Evolutionary conservation across 2,888 invertebrate species (phyloP), one percentile per base, ranked within the genome.

Genomic region (Ichneumon xanthorius): DNA sequence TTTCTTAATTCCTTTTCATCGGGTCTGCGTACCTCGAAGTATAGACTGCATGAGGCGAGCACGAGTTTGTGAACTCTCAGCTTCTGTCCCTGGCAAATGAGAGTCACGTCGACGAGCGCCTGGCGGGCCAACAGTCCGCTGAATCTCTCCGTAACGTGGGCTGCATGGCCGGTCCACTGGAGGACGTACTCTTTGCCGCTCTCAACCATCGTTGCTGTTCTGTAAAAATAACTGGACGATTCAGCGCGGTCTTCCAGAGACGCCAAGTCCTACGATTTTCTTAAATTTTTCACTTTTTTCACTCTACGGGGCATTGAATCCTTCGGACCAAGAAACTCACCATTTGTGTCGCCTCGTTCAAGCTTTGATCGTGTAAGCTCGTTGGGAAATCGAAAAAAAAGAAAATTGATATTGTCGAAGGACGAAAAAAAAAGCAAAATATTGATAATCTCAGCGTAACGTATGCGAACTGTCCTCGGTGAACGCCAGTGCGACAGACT

Each of bases 51-150:
- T 11, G 97, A 96, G 80, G 97, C 97, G 85, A 97, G 94, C 85
- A 97, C 96, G 86, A 96, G 95, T 94, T 97, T 96, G 91, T 97
- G 97, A 68, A 97, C 97, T 92, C 96, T 96, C 89, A 97, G 95
- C 89, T 96, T 96, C 92, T 96, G 96, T 70, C 96, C 96, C 90
- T 96, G 96, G 92, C 97, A 97, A 95, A 96, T 96, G 67, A 97
- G 95, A 73, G 96, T 96, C 93, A 97, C 96, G 92, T 97, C 97
- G 61, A 97, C 97, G 86, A 97, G 94, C 82, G 96, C 96, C 92
- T 97, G 97, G 92, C 96, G 96, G 94, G 96, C 96, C 91, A 97
- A 95, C 61, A 97, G 94, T 91, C 96, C 96, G 86, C 96, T 96
- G 91, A 97, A 96, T 90, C 96, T 95, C 75, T 96, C 96, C 92